Evolutionary conservation across 2,888 invertebrate genomes (phyloP), one percentile per base, ranked within the genome.

Genomic region (Cremastinae sp.): DNA sequence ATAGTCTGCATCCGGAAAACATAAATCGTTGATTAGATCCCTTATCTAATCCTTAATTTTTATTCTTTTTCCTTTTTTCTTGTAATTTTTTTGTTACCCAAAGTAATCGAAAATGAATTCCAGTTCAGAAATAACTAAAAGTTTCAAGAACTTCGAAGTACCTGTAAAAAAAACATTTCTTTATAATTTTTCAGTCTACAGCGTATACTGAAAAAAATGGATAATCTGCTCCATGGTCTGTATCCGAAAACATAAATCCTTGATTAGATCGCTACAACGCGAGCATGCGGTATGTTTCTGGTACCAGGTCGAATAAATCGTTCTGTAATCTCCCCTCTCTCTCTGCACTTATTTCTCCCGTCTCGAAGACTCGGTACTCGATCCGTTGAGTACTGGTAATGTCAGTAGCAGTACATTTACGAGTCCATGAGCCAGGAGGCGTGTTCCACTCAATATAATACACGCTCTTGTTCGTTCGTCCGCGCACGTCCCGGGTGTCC

Each of bases 401-500:
- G 45, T 65, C 64, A 28, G 65, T 72, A 58, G 72, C 58, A 43
- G 39, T 62, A 37, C 35, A 49, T 70, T 62, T 62, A 62, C 51
- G 55, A 37, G 56, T 71, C 47, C 47, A 47, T 49, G 55, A 16
- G 22, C 14, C 53, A 28, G 55, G 55, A 58, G 64, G 55, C 59
- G 61, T 74, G 51, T 43, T 65, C 56, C 62, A 58, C 47, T 22
- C 55, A 18, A 14, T 55, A 47, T 20, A 66, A 47, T 45, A 5
- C 28, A 56, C 45, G 37, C 10, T 68, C 58, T 59, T 59, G 51
- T 59, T 70, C 69, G 39, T 5, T 45, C 10, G 10, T 49, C 37
- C 1, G 16, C 12, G 14, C 45, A 28, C 28, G 28, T 28, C 2
- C 5, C 28, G 28, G 28, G 12, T 49, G 53, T 37, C 37, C 47